Evolutionary conservation across 64 coral and sea anemone species (phyloP), one percentile per base, ranked within the genome.

Genomic region (Actinia equina): DNA sequence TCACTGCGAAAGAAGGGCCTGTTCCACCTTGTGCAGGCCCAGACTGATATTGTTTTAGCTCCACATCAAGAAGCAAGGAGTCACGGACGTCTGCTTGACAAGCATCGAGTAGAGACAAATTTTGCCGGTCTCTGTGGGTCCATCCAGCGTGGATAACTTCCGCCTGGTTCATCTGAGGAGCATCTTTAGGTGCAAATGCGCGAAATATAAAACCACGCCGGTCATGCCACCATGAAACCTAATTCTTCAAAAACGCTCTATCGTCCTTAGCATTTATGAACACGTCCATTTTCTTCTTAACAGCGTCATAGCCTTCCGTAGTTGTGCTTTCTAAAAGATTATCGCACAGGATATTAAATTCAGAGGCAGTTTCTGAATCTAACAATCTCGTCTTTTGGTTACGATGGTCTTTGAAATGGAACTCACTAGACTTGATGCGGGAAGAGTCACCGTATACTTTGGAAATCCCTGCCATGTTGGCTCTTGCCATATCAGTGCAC

Each of bases 401-500:
- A 30, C 61, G 16, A 9, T 67, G 44, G 27, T 86, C 84, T 46
- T 86, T 86, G 46, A 86, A 86, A 42, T 86, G 84, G 30, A 86
- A 86, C 43, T 86, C 84, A 43, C 84, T 70, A 7, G 84, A 44
- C 61, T 86, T 86, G 5, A 86, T 86, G 2, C 58, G 61, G 9
- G 13, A 30, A 2, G 22, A 55, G 59, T 82, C 59, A 27, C 88
- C 92, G 87, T 87, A 87, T 0, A 92, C 78, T 5, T 86, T 92
- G 4, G 46, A n/a, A 19, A 92, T 41, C 12, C 43, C 90, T 53
- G 52, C 60, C 20, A 90, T 46, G 57, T 90, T 94, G 0, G 84
- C 64, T 52, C 92, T 79, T 0, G 85, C 88, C 88, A 93, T 93
- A 77, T 88, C 91, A 8, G 88, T 90, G 52, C 88, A 82, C 80